Conservation (phyloP, 1,140 invertebrate genomes). For the Leptopilina boulardi region DNA sequence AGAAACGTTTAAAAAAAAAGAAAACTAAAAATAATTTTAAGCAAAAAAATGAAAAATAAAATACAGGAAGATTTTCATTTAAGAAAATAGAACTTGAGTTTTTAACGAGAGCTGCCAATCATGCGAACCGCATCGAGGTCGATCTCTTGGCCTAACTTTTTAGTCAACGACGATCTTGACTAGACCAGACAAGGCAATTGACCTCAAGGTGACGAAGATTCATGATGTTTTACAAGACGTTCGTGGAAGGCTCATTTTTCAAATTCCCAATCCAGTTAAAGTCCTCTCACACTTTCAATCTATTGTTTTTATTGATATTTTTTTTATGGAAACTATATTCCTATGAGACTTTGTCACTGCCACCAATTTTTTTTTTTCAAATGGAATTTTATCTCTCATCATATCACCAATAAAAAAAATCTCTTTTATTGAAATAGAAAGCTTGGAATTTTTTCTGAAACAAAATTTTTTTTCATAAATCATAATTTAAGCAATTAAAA, state of each 20-base stretch:
- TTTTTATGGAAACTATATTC: slow-evolving; percentile 16
- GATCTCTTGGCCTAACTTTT: slow-evolving; percentile 5
- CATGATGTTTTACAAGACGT: slow-evolving; percentile 17
- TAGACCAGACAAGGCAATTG: slow-evolving; percentile 9
- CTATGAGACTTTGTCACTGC: not conserved
- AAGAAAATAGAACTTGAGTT: not conserved
- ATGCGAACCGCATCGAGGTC: not conserved
- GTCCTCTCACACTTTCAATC: not conserved
- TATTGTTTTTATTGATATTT: slow-evolving; percentile 11
- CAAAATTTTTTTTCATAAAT: not conserved
- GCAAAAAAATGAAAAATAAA: not conserved
- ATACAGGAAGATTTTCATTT: too few relatives aligned
- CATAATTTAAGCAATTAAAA: too few relatives aligned
- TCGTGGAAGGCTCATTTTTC: slow-evolving; percentile 1
- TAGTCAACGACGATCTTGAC: slow-evolving; percentile 9
- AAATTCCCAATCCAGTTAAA: not conserved
- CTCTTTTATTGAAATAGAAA: not conserved
- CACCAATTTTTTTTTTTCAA: not conserved
- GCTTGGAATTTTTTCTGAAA: too few relatives aligned
- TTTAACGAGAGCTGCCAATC: slow-evolving; percentile 22
- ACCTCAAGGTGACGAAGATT: slow-evolving; percentile 22
- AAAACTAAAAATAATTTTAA: too few relatives aligned
- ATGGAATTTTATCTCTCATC: not conserved
- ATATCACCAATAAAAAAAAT: not conserved
- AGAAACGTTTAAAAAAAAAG: too few relatives aligned